These are phyloP conservation scores for Virgularia gustaviana DNA, from an alignment of 92 coral and sea anemone genomes.

Conservation along the genomic window DNA sequence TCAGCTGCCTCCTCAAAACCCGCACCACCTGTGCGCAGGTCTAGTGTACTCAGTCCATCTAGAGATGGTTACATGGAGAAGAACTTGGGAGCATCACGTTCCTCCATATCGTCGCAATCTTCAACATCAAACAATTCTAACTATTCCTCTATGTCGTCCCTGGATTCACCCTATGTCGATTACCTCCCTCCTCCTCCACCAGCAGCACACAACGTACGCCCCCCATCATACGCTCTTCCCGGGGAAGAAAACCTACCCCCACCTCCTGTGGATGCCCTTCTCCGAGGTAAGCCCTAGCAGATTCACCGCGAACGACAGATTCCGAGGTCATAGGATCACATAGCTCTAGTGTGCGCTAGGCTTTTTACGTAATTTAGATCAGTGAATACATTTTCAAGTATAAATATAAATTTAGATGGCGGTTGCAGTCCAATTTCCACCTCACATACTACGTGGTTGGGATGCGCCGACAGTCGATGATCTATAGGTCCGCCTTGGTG, in stretches of 20 bases:
- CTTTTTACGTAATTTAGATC: too few species aligned
- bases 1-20: conserved; percentile 55
- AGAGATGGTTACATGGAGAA: conserved; percentile 52
- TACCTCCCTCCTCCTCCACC: conserved; percentile 92
- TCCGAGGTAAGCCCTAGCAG: not conserved
- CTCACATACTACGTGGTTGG: too few species aligned
- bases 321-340: too few species aligned
- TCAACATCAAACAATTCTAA: conserved; percentile 55
- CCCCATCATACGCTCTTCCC: conserved; percentile 91
- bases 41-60: conserved; percentile 25
- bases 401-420: too few species aligned
- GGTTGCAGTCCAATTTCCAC: too few species aligned
- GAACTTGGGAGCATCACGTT: conserved; percentile 42
- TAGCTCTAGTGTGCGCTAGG: too few species aligned
- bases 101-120: conserved; percentile 53
- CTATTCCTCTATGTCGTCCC: conserved; percentile 82
- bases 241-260: conserved; percentile 76
- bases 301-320: not conserved
- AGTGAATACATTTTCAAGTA: too few species aligned
- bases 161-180: conserved; percentile 88
- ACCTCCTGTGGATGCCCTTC: conserved; percentile 42
- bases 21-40: conserved; percentile 58
- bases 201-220: conserved; percentile 70
- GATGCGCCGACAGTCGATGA: too few species aligned
- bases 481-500: too few species aligned